Conservation (phyloP, 2,113 vertebrate genomes). For the Maccullochella peelii region DNA sequence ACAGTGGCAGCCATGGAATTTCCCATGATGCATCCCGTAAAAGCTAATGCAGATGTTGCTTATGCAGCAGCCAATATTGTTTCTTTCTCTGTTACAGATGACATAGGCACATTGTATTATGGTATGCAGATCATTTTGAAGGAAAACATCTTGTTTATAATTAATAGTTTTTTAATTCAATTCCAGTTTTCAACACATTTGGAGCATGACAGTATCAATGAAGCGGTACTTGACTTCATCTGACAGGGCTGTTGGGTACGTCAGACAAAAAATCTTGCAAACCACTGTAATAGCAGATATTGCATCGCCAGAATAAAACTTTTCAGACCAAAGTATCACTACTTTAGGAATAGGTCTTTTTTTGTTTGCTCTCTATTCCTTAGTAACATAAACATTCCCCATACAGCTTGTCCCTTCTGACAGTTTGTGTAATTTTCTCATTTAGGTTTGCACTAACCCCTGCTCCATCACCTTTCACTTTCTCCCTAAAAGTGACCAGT, state of each 20-base stretch:
- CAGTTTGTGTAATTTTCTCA: not conserved
- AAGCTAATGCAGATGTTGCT: constrained; percentile 34
- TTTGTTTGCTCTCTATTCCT: not conserved
- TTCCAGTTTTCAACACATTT: not conserved
- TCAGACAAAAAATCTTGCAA: not conserved
- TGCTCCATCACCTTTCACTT: constrained; percentile 20
- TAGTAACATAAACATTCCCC: not conserved
- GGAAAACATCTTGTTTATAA: not conserved
- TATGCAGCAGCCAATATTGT: not conserved
- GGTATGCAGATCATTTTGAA: not conserved
- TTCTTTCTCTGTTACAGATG: not conserved
- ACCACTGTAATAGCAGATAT: not conserved
- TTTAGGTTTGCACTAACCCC: not conserved
- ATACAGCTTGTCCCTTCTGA: not conserved
- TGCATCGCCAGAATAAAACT: not conserved
- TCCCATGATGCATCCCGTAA: constrained; percentile 8
- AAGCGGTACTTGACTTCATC: no score
- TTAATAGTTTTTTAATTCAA: not conserved
- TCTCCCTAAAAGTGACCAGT: constrained; percentile 10
- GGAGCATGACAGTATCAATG: not conserved
- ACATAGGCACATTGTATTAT: not conserved
- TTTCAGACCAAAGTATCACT: not conserved
- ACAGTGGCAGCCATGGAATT: constrained; percentile 11
- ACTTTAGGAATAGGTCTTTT: not conserved
- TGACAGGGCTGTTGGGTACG: not conserved